A percentile compares a stretch with the other conserved stretches of the same genome.
Conservation (phyloP, 1,140 invertebrate species). For the Globodera rostochiensis region DNA sequence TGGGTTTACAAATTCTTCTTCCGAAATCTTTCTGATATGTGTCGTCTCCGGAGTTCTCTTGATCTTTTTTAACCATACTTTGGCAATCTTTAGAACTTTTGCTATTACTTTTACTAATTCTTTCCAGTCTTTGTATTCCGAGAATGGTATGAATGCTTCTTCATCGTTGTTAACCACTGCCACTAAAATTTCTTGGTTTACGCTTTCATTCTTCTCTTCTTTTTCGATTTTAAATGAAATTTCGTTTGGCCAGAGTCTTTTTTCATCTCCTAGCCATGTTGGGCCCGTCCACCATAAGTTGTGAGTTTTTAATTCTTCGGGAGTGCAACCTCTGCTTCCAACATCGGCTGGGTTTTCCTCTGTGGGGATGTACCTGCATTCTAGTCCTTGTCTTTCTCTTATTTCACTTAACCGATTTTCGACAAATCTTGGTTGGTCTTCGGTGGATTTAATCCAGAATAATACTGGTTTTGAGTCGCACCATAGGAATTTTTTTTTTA, state of each 20-base stretch:
- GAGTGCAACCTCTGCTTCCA: neutral
- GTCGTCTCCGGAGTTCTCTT: no score
- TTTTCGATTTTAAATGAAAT: neutral
- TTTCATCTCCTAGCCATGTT: neutral
- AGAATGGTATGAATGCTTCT: no score
- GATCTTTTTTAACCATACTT: no score
- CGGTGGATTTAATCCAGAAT: neutral
- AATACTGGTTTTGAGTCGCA: slow-evolving; percentile 15
- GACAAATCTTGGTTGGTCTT: neutral
- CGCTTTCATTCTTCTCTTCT: neutral
- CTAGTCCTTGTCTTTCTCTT: neutral
- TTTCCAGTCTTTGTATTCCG: no score
- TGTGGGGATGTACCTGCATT: slow-evolving; percentile 3
- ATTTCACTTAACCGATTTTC: neutral
- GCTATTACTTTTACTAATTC: no score
- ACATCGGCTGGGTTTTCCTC: slow-evolving; percentile 3
- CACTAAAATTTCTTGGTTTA: no score
- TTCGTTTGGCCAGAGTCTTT: neutral
- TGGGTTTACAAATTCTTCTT: no score
- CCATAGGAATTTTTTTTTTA: neutral
- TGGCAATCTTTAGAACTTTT: no score
- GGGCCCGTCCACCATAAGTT: neutral
- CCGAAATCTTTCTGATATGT: no score
- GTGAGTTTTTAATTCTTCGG: slow-evolving; percentile 1
- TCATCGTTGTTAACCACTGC: no score